These are phyloP conservation scores for Tridacna gigas DNA, from an alignment of 2,888 invertebrate genomes.

Conservation along the genomic window DNA sequence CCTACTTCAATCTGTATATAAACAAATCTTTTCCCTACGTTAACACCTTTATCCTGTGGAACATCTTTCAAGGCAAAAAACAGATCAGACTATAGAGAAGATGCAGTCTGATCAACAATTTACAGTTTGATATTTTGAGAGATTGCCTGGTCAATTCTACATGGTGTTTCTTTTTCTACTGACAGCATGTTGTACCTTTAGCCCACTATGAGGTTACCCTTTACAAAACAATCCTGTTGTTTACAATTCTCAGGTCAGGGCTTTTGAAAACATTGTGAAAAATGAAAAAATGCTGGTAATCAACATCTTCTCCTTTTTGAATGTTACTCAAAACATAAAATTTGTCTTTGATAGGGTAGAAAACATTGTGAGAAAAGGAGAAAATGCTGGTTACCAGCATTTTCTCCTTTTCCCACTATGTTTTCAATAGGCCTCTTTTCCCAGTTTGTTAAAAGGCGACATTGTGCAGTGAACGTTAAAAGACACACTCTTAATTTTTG, in stretches of 20 bases:
- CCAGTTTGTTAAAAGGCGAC: background rate
- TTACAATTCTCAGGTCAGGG: no score
- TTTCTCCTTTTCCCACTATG: background rate
- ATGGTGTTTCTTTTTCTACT: no score
- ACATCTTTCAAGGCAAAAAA: no score
- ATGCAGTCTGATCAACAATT: no score
- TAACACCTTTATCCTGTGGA: background rate
- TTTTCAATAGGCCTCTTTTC: background rate
- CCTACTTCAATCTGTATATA: conserved; percentile 22
- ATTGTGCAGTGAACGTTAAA: background rate
- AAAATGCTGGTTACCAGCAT: background rate
- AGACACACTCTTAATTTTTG: background rate
- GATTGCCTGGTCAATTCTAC: no score
- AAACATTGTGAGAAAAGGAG: conserved; percentile 6
- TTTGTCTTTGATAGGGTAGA: background rate
- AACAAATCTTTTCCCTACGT: conserved; percentile 12
- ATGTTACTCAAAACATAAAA: background rate
- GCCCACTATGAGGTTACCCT: no score
- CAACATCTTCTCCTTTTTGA: background rate
- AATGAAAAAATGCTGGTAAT: no score
- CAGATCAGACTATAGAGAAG: no score
- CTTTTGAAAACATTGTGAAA: no score
- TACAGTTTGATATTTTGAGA: no score
- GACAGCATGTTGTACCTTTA: no score
- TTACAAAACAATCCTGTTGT: no score